A percentile compares a stretch with the other conserved stretches of the same genome.
phyloP scores from a whole-genome alignment of 2,888 invertebrate genomes.

The Drosophila prostipennis region DNA sequence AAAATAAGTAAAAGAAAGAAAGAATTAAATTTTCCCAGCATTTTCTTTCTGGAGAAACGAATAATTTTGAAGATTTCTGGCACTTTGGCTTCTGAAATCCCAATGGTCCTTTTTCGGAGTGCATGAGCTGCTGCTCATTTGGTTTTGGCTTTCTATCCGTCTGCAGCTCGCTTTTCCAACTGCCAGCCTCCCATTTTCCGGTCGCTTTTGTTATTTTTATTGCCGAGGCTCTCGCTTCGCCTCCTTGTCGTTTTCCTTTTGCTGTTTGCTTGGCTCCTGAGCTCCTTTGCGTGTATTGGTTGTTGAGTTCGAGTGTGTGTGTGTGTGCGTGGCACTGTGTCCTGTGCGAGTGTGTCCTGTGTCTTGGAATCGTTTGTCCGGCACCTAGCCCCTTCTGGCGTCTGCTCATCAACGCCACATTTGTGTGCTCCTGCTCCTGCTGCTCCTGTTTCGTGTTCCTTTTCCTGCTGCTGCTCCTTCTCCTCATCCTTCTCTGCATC shows the following conservation, averaged over 20 bases:
- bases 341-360: constrained; percentile 24
- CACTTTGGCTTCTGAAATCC: constrained; percentile 1
- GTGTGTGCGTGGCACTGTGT: not conserved
- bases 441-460: constrained; percentile 1
- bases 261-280: constrained; percentile 38
- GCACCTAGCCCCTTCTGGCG: constrained; percentile 47
- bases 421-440: constrained; percentile 49
- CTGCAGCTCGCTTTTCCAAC: constrained; percentile 28
- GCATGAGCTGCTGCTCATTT: constrained; percentile 62
- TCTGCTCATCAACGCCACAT: constrained; percentile 74
- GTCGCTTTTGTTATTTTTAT: constrained; percentile 70
- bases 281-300: constrained; percentile 14
- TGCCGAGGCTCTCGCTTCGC: constrained; percentile 48
- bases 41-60: not conserved
- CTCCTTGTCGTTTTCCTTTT: constrained; percentile 31
- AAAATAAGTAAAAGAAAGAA: not conserved
- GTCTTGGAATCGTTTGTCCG: constrained; percentile 46
- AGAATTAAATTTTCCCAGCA: not conserved
- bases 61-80: not conserved
- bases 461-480: constrained; percentile 4
- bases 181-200: not conserved
- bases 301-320: not conserved
- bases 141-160: constrained; percentile 66
- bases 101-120: constrained; percentile 25
- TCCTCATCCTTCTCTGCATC: constrained; percentile 6